Percentiles rank a stretch among this genome's conserved stretches.
These are phyloP conservation scores for Heteronetta atricapilla DNA, from an alignment of 2,113 vertebrate genomes.

Conservation along the genomic window DNA sequence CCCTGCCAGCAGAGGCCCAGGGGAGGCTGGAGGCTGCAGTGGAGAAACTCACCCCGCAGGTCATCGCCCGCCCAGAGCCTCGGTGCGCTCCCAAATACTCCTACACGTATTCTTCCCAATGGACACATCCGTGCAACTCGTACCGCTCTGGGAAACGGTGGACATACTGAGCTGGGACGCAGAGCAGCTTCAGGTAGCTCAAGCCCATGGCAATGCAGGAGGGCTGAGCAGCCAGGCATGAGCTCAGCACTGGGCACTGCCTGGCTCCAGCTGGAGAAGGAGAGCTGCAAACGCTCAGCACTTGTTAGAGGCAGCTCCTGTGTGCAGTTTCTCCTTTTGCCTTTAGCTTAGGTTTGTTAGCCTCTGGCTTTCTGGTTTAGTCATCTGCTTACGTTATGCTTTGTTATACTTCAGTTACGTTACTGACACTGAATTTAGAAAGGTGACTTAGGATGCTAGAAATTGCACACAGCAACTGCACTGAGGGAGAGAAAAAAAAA, in stretches of 20 bases:
- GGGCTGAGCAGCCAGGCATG: not conserved
- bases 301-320: not conserved
- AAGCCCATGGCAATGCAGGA: too few relatives aligned
- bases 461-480: not conserved
- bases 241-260: not conserved
- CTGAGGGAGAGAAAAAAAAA: not conserved
- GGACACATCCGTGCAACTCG: slow-evolving; percentile 56
- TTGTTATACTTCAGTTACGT: not conserved
- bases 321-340: not conserved
- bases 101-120: slow-evolving; percentile 60
- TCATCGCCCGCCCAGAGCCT: not conserved
- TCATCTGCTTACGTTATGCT: not conserved
- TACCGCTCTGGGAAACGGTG: slow-evolving; percentile 16
- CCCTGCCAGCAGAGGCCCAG: not conserved
- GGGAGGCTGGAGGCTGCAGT: not conserved
- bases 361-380: not conserved
- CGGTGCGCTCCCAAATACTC: slow-evolving; percentile 35
- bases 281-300: not conserved
- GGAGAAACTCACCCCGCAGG: not conserved
- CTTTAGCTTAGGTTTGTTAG: not conserved
- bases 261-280: not conserved
- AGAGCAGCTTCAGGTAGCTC: too few relatives aligned
- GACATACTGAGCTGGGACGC: not conserved
- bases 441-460: not conserved
- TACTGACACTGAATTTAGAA: not conserved